Conservation (phyloP, 2,113 vertebrate genomes). For the Lanius collurio region DNA sequence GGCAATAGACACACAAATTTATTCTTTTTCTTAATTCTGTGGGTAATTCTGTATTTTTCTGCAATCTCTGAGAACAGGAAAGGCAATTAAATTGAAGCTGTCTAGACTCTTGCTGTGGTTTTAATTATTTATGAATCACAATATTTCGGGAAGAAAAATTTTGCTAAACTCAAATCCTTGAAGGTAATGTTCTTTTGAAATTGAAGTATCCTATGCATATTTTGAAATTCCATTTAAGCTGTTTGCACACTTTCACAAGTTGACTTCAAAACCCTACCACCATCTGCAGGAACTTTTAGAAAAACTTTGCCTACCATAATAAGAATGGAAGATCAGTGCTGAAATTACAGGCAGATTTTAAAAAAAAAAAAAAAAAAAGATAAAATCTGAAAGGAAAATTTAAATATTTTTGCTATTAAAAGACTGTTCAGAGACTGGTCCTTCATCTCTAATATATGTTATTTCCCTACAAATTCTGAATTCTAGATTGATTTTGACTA, state of each 20-base stretch:
- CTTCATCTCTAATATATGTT: neutral
- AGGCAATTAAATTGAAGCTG: neutral
- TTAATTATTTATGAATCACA: neutral
- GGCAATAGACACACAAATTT: neutral
- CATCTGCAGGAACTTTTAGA: neutral
- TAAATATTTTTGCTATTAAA: neutral
- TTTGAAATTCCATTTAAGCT: neutral
- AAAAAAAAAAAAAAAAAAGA: neutral
- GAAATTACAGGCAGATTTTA: neutral
- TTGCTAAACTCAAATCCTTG: neutral
- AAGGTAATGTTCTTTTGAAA: neutral
- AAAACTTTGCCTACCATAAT: neutral
- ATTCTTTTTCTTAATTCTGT: neutral
- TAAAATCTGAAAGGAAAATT: neutral
- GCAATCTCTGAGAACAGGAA: neutral
- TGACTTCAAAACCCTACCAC: neutral
- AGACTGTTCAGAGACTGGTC: neutral
- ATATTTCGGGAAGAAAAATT: neutral
- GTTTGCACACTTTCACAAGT: neutral
- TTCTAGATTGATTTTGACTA: conserved; percentile 19
- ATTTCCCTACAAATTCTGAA: neutral
- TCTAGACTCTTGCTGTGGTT: neutral
- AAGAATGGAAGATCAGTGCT: neutral
- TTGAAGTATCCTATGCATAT: neutral
- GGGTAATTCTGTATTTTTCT: neutral